phyloP scores from a whole-genome alignment of 1,140 invertebrate species.

The Melanaphis sacchari region DNA sequence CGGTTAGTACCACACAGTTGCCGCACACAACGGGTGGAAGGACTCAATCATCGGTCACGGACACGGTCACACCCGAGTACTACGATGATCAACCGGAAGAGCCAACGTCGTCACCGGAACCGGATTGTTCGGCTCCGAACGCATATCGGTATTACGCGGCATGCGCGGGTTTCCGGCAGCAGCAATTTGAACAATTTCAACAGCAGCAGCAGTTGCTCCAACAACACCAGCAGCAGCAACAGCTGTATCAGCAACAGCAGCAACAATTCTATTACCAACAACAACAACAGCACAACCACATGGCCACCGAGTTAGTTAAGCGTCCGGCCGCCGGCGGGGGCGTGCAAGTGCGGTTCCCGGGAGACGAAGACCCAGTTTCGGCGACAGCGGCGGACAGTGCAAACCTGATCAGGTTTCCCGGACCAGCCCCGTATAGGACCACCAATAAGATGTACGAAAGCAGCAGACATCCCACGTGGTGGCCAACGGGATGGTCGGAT shows the following conservation, averaged over 20 bases:
- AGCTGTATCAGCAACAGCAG: slow-evolving; percentile 20
- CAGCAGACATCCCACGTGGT: slow-evolving; percentile 50
- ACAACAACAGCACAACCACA: background rate
- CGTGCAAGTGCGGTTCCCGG: slow-evolving; percentile 33
- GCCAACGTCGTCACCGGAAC: background rate
- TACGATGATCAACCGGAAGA: slow-evolving; percentile 35
- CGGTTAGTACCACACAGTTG: background rate
- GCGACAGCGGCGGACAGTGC: background rate
- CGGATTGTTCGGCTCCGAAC: slow-evolving; percentile 26
- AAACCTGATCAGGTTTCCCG: slow-evolving; percentile 8
- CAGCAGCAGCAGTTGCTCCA: background rate
- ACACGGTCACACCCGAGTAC: background rate
- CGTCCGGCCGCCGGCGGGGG: background rate
- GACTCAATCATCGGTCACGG: background rate
- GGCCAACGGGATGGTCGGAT: slow-evolving; percentile 40
- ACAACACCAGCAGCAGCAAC: background rate
- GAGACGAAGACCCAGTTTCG: background rate
- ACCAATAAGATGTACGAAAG: slow-evolving; percentile 53
- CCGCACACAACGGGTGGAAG: background rate
- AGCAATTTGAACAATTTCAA: background rate
- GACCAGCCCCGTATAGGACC: slow-evolving; percentile 24
- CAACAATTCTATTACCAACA: background rate
- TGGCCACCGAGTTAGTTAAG: background rate
- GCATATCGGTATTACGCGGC: background rate
- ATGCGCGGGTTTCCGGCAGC: background rate